phyloP scores from a whole-genome alignment of 2,797 vertebrate species.

The Enteromius paludinosus region DNA sequence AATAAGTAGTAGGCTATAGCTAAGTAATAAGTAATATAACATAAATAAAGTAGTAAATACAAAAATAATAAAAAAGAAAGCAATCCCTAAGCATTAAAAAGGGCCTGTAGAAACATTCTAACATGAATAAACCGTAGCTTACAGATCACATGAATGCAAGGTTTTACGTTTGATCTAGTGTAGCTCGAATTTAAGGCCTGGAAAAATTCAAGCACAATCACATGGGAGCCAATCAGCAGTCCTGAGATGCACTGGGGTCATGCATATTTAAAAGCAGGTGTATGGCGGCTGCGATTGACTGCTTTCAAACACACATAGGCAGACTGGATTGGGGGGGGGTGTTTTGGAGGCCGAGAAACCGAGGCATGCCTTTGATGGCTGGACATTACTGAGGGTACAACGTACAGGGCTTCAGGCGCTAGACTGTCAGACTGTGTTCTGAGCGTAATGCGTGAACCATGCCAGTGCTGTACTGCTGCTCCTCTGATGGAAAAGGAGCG shows the following conservation, averaged over 20 bases:
- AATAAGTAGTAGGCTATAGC: background rate
- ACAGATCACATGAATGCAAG: background rate
- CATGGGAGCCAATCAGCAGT: constrained; percentile 76
- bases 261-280: constrained; percentile 73
- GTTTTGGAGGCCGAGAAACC: background rate
- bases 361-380: constrained; percentile 25
- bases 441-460: constrained; percentile 53
- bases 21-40: background rate
- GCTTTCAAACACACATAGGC: constrained; percentile 12
- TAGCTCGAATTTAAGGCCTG: constrained; percentile 7
- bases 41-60: background rate
- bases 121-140: background rate
- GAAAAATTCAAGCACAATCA: constrained; percentile 58
- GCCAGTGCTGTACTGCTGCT: constrained; percentile 37
- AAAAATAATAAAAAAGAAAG: background rate
- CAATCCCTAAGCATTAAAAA: background rate
- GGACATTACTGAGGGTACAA: constrained; percentile 18
- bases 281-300: constrained; percentile 47
- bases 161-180: background rate
- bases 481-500: background rate
- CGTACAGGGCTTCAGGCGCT: constrained; percentile 37
- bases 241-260: constrained; percentile 69
- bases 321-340: background rate
- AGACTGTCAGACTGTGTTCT: constrained; percentile 44
- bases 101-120: background rate